phyloP scores from a whole-genome alignment of 2,113 vertebrate genomes.

The Cheilinus undulatus region DNA sequence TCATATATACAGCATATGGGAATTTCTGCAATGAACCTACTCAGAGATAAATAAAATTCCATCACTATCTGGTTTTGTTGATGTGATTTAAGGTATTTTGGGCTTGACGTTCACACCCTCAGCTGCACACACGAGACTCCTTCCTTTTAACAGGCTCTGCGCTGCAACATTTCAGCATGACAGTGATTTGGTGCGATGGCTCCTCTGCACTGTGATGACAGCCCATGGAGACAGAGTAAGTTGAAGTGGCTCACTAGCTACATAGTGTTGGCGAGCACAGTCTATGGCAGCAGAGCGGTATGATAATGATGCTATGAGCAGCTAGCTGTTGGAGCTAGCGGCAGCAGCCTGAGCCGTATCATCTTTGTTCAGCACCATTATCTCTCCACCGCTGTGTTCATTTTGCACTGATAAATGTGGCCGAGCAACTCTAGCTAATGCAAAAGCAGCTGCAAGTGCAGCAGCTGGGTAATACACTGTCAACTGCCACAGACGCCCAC shows the following conservation, averaged over 20 bases:
- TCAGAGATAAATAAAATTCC: neutral
- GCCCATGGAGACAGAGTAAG: conserved; percentile 64
- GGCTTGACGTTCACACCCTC: conserved; percentile 5
- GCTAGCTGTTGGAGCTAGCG: conserved; percentile 43
- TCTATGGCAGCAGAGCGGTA: conserved; percentile 43
- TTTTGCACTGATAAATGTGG: conserved; percentile 65
- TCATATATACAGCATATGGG: conserved; percentile 3
- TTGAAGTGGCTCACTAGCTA: conserved; percentile 58
- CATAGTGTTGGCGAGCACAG: conserved; percentile 47
- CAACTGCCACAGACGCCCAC: conserved; percentile 56
- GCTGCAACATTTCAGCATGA: conserved; percentile 46
- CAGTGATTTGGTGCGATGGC: conserved; percentile 67
- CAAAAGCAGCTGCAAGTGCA: conserved; percentile 62
- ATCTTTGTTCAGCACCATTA: conserved; percentile 71
- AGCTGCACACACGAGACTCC: conserved; percentile 27
- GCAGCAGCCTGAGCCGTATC: conserved; percentile 49
- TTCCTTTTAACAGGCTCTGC: conserved; percentile 30
- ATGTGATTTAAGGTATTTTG: conserved; percentile 2
- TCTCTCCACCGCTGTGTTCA: conserved; percentile 45
- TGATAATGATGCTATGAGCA: conserved; percentile 44
- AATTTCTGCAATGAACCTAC: conserved; percentile 6
- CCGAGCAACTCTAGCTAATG: conserved; percentile 58
- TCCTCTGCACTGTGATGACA: conserved; percentile 64
- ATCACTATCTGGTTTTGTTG: conserved; percentile 9
- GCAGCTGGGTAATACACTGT: conserved; percentile 64